Evolutionary conservation across 2,113 vertebrate genomes (phyloP), one percentile per base, ranked within the genome.

Genomic region (Rutilus rutilus): DNA sequence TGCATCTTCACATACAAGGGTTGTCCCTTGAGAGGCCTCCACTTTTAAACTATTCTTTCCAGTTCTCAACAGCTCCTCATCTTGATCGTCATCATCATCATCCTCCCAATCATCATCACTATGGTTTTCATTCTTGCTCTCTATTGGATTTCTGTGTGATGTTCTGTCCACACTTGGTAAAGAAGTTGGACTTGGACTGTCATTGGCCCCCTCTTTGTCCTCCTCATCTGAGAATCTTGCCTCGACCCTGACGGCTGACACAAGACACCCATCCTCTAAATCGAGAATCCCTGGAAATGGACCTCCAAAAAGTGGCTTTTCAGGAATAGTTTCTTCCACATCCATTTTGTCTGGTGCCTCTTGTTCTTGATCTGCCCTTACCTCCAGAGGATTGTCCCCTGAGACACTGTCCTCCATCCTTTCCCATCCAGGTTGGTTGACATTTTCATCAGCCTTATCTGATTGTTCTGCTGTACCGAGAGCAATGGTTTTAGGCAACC

Each of bases 211-310:
- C 7, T 89, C 30, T 71, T 90, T 93, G 25, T 95, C 94, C 3
- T 95, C 94, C 74, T 95, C 92, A 88, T 95, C 92, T 2, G 93
- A 95, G 86, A 92, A 91, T 42, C 90, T 92, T 0, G 93, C 93
- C 52, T 94, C 92, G 9, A 95, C 93, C 30, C 93, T 92, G 39
- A 95, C 89, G 14, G 93, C 94, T 47, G 92, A 94, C 62, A 94
- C 93, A 1, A 95, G 90, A 81, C 83, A 93, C 39, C 92, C 94
- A 6, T 90, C 91, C 10, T 87, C 90, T 60, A 92, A 36, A 79
- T 91, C 67, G 60, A 94, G 75, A 17, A 90, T 81, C 11, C 25
- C 5, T 65, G 12, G 23, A 54, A 67, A 86, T 71, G 90, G 83
- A 42, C 89, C 80, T 8, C 69, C 74, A 73, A 62, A 86, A 39